phyloP scores from a whole-genome alignment of 2,113 vertebrate genomes.

The Rhipidura dahli region DNA sequence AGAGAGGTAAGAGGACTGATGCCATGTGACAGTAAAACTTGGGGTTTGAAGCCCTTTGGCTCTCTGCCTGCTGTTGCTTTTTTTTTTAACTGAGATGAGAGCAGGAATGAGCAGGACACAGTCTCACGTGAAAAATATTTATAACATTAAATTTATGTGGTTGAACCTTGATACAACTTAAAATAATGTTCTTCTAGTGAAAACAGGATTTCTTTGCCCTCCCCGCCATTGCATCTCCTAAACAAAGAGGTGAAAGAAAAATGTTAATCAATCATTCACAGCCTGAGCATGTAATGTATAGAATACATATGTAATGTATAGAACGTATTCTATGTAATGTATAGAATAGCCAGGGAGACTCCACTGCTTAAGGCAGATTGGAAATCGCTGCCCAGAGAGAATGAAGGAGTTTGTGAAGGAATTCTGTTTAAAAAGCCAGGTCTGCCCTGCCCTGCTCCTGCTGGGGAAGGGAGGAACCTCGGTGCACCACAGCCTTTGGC shows the following conservation, averaged over 20 bases:
- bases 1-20: not conserved
- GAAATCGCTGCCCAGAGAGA: not conserved
- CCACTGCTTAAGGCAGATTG: not conserved
- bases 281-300: not conserved
- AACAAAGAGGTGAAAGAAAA: not conserved
- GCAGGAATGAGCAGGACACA: not conserved
- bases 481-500: not conserved
- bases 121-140: not conserved
- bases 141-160: not conserved
- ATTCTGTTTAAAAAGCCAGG: not conserved
- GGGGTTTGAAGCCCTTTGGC: not conserved
- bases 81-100: not conserved
- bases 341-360: not conserved
- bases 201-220: not conserved
- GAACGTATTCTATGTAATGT: too few species aligned
- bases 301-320: too few species aligned
- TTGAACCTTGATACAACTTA: not conserved
- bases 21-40: not conserved
- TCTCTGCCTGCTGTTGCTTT: not conserved
- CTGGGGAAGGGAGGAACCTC: not conserved
- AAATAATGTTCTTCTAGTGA: not conserved
- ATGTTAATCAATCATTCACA: not conserved
- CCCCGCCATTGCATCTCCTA: not conserved
- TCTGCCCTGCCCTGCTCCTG: not conserved
- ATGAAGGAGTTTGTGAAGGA: not conserved